Evolutionary conservation across 1,140 invertebrate species (phyloP).

Genomic region (Eciton burchellii): DNA sequence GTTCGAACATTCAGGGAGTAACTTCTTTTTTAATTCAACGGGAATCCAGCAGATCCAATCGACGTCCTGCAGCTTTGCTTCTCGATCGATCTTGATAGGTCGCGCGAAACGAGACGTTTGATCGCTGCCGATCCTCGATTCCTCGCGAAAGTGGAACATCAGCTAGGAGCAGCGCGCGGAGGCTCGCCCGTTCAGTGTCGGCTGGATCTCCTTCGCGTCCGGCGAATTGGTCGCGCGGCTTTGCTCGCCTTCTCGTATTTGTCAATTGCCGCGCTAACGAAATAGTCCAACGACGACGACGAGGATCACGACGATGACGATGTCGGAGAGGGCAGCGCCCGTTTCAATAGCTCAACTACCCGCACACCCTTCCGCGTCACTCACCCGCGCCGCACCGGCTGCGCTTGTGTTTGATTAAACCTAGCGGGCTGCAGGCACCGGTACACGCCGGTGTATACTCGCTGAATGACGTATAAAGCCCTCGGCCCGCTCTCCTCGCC

Average conservation of each 20-base stretch:
- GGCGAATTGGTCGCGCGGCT: constrained; percentile 30
- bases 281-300: constrained; percentile 65
- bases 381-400: constrained; percentile 24
- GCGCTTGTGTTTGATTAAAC: constrained; percentile 75
- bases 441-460: constrained; percentile 61
- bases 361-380: constrained; percentile 62
- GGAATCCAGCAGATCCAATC: background rate
- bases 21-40: background rate
- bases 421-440: constrained; percentile 59
- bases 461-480: constrained; percentile 70
- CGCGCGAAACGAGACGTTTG: background rate
- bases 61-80: too few relatives aligned
- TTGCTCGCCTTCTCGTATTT: constrained; percentile 68
- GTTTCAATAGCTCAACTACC: constrained; percentile 72
- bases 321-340: constrained; percentile 61
- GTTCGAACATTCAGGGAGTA: constrained; percentile 5
- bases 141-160: background rate
- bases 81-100: too few relatives aligned
- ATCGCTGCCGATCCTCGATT: background rate
- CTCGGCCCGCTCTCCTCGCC: constrained; percentile 47
- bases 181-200: background rate
- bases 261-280: constrained; percentile 74
- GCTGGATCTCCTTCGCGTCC: constrained; percentile 53
- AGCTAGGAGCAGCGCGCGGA: constrained; percentile 13
- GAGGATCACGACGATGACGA: background rate